Evolutionary conservation across 2,888 invertebrate genomes (phyloP), one percentile per base, ranked within the genome.

Genomic region (Tanytarsus gracilentus): DNA sequence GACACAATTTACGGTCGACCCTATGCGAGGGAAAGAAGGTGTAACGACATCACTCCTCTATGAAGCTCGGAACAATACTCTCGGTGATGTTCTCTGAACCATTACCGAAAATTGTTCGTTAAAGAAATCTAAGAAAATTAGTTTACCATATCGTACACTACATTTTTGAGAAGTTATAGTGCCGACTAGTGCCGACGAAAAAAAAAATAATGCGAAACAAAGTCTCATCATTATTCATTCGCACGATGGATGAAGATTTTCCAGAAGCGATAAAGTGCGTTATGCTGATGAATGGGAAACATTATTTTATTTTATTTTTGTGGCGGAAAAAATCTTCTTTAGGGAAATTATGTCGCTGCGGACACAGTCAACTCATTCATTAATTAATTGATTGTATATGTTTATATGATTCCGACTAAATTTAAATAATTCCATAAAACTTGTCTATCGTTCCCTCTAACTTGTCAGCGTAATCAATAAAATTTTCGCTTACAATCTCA

Each of bases 21-120:
- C n/a, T n/a, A n/a, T n/a, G n/a, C n/a, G 58, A 40, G 58, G 30
- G 40, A 51, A 51, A 58, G 58, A 58, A 58, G 58, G 58, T 58
- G 58, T 58, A 58, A 58, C 58, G 58, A 58, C 58, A 48, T 26
- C n/a, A n/a, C n/a, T n/a, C n/a, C n/a, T n/a, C n/a, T n/a, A n/a
- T n/a, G n/a, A n/a, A n/a, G n/a, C n/a, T n/a, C n/a, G n/a, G n/a
- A n/a, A n/a, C n/a, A 44, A 23, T 39, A 39, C 36, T 39, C 26
- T 27, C 55, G 30, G 39, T 40, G 26, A 56, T 58, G 58, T 48
- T 58, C 58, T 48, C 48, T 48, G 58, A 58, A 58, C 58, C 58
- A 58, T 58, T 16, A 58, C 58, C 58, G 30, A 58, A 56, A 58
- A 27, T 56, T 39, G 36, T 40, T 58, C 16, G 18, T 44, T 18